These are phyloP conservation scores for Lochmaea crataegi DNA, from an alignment of 2,888 invertebrate species.

Conservation along the genomic window DNA sequence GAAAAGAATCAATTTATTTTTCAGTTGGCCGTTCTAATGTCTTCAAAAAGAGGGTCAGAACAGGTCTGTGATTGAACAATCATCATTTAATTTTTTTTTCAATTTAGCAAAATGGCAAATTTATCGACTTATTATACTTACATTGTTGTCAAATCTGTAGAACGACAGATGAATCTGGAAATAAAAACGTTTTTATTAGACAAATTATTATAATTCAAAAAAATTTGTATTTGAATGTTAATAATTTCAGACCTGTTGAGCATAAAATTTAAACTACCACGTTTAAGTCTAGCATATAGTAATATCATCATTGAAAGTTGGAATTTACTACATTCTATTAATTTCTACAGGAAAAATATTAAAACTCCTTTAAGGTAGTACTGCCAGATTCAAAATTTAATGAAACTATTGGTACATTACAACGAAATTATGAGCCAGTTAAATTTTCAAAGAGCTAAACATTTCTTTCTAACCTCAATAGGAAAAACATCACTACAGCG, in stretches of 20 bases:
- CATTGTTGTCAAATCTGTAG: background rate
- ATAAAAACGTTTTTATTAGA: background rate
- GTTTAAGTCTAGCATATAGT: conserved; percentile 35
- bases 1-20: too few species aligned
- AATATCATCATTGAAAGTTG: conserved; percentile 32
- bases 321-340: too few species aligned
- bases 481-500: too few species aligned
- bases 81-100: conserved; percentile 47
- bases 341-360: too few species aligned
- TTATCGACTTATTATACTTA: background rate
- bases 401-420: too few species aligned
- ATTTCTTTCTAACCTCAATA: too few species aligned
- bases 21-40: conserved; percentile 56
- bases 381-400: too few species aligned
- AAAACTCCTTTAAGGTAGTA: too few species aligned
- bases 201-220: background rate
- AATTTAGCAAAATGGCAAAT: too few species aligned
- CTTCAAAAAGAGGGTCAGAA: conserved; percentile 51
- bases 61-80: conserved; percentile 58
- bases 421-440: too few species aligned
- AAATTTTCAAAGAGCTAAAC: too few species aligned
- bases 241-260: conserved; percentile 44
- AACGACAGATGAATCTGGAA: background rate
- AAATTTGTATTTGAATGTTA: background rate
- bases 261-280: conserved; percentile 38